Evolutionary conservation across 2,888 invertebrate genomes (phyloP).

Genomic region (Trachelus troglodyta): DNA sequence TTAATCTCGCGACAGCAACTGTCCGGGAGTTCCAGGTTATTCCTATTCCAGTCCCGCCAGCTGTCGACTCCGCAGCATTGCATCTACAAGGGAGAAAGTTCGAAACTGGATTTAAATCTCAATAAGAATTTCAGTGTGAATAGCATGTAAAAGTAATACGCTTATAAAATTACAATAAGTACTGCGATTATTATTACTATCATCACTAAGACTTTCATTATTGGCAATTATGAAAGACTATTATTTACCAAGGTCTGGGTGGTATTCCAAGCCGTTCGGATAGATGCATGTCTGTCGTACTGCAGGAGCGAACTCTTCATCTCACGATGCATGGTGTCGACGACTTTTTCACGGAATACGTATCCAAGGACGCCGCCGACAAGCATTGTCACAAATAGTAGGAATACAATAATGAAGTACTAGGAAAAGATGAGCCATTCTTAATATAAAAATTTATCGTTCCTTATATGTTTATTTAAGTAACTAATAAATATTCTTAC

Average conservation of each 20-base stretch:
- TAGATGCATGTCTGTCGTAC: slow-evolving; percentile 77
- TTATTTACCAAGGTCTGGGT: slow-evolving; percentile 77
- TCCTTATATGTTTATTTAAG: not conserved
- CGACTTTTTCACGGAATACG: slow-evolving; percentile 88
- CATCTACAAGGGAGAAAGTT: slow-evolving; percentile 68
- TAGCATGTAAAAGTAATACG: not conserved
- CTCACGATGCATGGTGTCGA: slow-evolving; percentile 79
- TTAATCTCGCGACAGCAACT: slow-evolving; percentile 79
- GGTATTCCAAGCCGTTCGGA: slow-evolving; percentile 88
- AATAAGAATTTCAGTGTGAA: slow-evolving; percentile 20
- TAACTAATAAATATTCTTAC: slow-evolving; percentile 69
- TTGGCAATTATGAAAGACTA: not conserved
- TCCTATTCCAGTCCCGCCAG: slow-evolving; percentile 80
- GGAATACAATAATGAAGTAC: slow-evolving; percentile 90
- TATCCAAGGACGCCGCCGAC: slow-evolving; percentile 92
- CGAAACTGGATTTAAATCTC: slow-evolving; percentile 12
- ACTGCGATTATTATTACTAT: not conserved
- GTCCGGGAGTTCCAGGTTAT: slow-evolving; percentile 72
- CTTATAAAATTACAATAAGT: not conserved
- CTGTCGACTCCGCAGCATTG: slow-evolving; percentile 87
- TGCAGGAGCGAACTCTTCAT: slow-evolving; percentile 81
- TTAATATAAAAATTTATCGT: not conserved
- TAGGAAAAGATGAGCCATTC: slow-evolving; percentile 66
- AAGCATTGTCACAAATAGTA: slow-evolving; percentile 90
- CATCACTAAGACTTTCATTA: not conserved